Percentiles rank a stretch among this genome's conserved stretches.
Evolutionary conservation across 2,113 vertebrate species (phyloP).

Genomic region (Furnarius figulus): DNA sequence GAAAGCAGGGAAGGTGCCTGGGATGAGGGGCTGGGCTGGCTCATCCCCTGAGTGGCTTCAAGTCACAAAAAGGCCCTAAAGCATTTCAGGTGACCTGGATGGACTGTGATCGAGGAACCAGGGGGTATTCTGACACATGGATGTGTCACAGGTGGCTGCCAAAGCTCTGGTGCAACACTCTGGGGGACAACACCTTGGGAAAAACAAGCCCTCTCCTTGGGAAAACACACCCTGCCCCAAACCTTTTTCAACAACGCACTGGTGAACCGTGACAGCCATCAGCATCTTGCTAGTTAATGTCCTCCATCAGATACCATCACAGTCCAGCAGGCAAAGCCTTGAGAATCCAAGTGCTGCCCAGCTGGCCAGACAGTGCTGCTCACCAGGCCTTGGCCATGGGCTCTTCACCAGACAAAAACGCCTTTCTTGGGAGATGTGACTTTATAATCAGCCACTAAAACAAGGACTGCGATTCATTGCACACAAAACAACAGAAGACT

Average conservation of each 20-base stretch:
- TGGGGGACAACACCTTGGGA: background rate
- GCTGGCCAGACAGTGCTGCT: background rate
- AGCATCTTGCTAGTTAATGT: background rate
- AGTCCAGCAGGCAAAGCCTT: background rate
- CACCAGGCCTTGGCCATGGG: background rate
- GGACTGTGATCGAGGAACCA: background rate
- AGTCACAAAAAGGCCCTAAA: background rate
- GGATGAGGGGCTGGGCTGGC: background rate
- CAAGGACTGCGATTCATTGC: background rate
- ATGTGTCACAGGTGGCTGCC: background rate
- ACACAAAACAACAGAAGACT: background rate
- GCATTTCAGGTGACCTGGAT: background rate
- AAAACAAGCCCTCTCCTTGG: background rate
- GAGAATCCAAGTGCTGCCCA: background rate
- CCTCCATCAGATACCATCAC: fast-evolving
- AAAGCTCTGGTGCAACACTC: background rate
- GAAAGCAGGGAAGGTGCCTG: fast-evolving
- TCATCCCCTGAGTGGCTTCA: background rate
- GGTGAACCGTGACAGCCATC: background rate
- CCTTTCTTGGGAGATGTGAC: background rate
- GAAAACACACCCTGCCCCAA: background rate
- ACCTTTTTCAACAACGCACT: background rate
- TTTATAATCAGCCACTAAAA: background rate
- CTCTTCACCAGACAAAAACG: background rate
- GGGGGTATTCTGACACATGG: fast-evolving